These are phyloP conservation scores for Heteromurus nitidus DNA, from an alignment of 2,888 invertebrate genomes.

Conservation along the genomic window DNA sequence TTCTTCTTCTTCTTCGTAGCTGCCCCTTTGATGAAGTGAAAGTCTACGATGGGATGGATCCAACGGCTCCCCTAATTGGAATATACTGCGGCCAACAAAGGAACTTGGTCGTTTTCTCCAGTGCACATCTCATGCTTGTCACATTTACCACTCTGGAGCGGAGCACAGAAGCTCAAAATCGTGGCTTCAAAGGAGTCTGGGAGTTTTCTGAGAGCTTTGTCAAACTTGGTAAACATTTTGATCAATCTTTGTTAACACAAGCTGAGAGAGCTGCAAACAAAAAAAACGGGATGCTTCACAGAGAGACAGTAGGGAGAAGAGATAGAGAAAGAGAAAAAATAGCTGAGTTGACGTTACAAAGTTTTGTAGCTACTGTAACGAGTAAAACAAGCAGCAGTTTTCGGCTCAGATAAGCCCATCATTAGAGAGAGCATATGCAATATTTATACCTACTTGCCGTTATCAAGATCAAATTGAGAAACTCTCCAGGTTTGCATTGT, in stretches of 20 bases:
- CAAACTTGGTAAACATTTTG: constrained; percentile 87
- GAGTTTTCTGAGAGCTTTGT: constrained; percentile 99
- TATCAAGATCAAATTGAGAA: no score
- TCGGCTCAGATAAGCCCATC: no score
- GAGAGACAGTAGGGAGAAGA: no score
- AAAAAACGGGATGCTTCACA: no score
- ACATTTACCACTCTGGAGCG: constrained; percentile 93
- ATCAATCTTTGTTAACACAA: constrained; percentile 43
- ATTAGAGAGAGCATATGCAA: no score
- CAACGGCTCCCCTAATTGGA: constrained; percentile 91
- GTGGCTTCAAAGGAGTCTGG: constrained; percentile 98
- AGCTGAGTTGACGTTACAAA: no score
- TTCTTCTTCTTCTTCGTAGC: constrained; percentile 78
- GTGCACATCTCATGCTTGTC: constrained; percentile 91
- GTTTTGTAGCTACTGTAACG: no score
- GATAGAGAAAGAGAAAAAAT: no score
- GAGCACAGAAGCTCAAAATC: constrained; percentile 95
- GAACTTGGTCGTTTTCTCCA: constrained; percentile 96
- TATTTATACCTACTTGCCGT: no score
- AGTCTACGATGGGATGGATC: constrained; percentile 95
- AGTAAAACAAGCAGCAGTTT: no score
- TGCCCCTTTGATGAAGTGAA: constrained; percentile 99
- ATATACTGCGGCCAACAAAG: constrained; percentile 98
- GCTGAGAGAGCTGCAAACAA: constrained; percentile 10
- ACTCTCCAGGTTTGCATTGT: no score